phyloP scores from a whole-genome alignment of 2,888 invertebrate species.

The Frankliniella intonsa region DNA sequence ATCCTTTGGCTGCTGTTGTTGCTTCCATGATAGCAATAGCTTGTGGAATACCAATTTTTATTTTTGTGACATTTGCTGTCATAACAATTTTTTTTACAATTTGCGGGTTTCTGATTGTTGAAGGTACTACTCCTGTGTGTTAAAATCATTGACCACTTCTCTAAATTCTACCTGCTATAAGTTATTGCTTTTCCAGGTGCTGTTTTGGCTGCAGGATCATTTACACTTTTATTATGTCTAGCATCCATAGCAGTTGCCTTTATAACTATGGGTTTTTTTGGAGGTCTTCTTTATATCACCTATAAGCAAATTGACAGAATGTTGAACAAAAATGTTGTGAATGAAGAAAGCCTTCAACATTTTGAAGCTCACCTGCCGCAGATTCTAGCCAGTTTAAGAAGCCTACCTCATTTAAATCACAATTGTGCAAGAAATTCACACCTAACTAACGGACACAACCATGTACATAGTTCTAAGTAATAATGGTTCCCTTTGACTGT shows the following conservation, averaged over 20 bases:
- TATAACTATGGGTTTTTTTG: neutral
- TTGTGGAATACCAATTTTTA: constrained; percentile 14
- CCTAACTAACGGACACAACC: neutral
- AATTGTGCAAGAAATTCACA: neutral
- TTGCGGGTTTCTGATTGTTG: neutral
- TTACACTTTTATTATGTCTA: neutral
- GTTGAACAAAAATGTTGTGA: neutral
- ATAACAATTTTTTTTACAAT: neutral
- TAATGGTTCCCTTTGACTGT: neutral
- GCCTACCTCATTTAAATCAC: neutral
- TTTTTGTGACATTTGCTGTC: constrained; percentile 1
- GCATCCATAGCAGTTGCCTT: neutral
- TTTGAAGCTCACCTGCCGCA: neutral
- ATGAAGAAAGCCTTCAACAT: neutral
- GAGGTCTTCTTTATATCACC: neutral
- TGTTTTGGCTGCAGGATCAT: neutral
- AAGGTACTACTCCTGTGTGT: neutral
- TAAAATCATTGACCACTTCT: neutral
- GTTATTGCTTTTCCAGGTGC: neutral
- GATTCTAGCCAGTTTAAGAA: neutral
- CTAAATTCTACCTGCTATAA: neutral
- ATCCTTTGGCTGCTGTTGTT: neutral
- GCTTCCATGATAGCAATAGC: neutral
- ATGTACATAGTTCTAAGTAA: neutral
- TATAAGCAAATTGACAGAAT: neutral